These are phyloP conservation scores for Minunthozetes semirufus DNA, from an alignment of 2,888 invertebrate genomes.

Conservation along the genomic window DNA sequence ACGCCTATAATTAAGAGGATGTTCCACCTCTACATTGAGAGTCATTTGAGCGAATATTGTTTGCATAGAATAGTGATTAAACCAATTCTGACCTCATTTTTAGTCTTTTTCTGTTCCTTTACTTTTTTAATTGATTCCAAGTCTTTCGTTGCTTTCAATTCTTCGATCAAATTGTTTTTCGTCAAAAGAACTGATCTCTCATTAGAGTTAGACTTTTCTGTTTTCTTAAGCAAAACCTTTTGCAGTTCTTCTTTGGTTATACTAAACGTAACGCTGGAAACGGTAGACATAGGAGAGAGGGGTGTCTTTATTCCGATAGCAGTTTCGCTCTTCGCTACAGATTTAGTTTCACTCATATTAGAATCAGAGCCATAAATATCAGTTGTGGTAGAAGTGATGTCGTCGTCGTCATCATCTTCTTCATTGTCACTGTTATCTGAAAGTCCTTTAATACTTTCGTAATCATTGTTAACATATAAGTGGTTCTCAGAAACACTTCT, in stretches of 20 bases:
- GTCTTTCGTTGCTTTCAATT: conserved; percentile 83
- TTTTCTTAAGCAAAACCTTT: conserved; percentile 70
- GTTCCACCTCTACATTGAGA: neutral
- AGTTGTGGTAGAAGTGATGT: conserved; percentile 27
- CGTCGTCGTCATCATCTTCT: conserved; percentile 31
- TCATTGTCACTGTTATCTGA: conserved; percentile 27
- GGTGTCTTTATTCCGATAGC: conserved; percentile 16
- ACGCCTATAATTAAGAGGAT: neutral
- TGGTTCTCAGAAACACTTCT: conserved; percentile 38
- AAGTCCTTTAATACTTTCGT: conserved; percentile 26
- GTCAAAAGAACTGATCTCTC: conserved; percentile 38
- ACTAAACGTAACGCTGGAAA: conserved; percentile 32
- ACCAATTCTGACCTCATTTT: conserved; percentile 59
- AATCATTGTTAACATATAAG: conserved; percentile 30
- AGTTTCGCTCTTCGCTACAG: conserved; percentile 3
- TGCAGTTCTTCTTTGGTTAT: conserved; percentile 56
- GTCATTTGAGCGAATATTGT: neutral
- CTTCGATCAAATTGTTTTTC: conserved; percentile 69
- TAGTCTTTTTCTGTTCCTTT: conserved; percentile 79
- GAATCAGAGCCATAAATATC: conserved; percentile 31
- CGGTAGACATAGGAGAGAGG: conserved; percentile 36
- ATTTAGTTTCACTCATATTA: conserved; percentile 34
- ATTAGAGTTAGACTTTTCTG: conserved; percentile 55
- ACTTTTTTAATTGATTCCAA: conserved; percentile 87
- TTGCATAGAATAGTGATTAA: neutral